Percentiles rank a stretch among this genome's conserved stretches.
Evolutionary conservation across 2,113 vertebrate genomes (phyloP).

Genomic region (Microcebus lehilahytsara): DNA sequence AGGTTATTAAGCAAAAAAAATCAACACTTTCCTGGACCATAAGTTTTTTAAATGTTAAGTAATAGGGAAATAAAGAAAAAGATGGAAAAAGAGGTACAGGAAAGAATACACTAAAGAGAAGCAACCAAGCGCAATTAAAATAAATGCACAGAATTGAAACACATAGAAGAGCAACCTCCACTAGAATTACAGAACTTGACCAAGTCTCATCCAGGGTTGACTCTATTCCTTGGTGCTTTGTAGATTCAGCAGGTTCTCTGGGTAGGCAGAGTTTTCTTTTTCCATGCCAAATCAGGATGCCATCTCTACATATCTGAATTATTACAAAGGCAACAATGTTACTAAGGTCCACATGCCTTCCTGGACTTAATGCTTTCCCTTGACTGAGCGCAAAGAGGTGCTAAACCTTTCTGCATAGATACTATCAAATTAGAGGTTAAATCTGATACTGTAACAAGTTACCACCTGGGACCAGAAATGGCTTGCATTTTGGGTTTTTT

Average conservation of each 20-base stretch:
- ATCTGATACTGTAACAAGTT: background rate
- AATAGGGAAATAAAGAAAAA: background rate
- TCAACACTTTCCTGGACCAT: background rate
- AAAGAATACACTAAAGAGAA: background rate
- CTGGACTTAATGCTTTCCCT: background rate
- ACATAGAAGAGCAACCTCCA: background rate
- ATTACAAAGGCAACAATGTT: background rate
- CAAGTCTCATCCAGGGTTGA: no score
- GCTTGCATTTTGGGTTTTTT: background rate
- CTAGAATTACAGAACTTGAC: background rate
- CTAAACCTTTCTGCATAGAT: slow-evolving; percentile 21
- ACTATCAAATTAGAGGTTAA: slow-evolving; percentile 30
- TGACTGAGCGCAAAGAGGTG: background rate
- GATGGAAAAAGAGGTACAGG: background rate
- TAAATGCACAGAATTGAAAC: background rate
- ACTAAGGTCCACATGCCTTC: background rate
- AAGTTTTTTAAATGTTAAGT: background rate
- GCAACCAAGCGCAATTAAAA: background rate
- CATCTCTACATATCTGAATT: background rate
- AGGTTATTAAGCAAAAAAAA: background rate
- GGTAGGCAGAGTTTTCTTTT: background rate
- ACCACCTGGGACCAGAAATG: slow-evolving; percentile 31
- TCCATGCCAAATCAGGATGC: background rate
- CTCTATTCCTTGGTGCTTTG: background rate
- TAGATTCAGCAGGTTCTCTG: background rate